Base-by-base conservation (phyloP, 2,888 invertebrate species). In the Pyrrhia umbra region DNA sequence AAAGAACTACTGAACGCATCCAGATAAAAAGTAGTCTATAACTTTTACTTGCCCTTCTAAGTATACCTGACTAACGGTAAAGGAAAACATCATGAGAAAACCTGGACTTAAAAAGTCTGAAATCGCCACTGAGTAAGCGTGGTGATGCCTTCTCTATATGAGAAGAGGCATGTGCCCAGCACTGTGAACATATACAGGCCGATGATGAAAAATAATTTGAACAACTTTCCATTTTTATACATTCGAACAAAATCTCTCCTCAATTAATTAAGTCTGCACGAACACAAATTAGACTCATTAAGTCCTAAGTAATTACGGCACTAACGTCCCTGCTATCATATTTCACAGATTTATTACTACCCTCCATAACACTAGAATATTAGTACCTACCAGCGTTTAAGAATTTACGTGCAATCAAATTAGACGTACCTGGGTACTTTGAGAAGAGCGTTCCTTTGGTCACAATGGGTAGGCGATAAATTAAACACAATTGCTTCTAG, bases 381-480 rank as follows among this genome's bases (percentile, higher is more conserved):
- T 66, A 76, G 46, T 39, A 25, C 20, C 37, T 39, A 25, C 20
- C 37, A 50, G 45, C 51, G 55, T 75, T 65, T 57, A 70, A 71
- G 64, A 81, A 75, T 79, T 82, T 75, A 82, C 68, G 73, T 47
- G 70, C 82, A 70, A 74, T 80, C 72, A 80, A 73, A 72, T 77
- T 72, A 73, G 42, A 73, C 25, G 25, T 57, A 74, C 65, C 10
- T 15, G 10, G 39, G 34, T 40, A 46, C 34, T 46, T 5, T 20
- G 37, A 61, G 66, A 68, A 59, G 57, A 77, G 67, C 60, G 73
- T 72, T 64, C 71, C 62, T 56, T 64, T 56, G 75, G 78, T 70
- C 81, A 74, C 80, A 66, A 63, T 61, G 75, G 75, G 42, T 56
- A 66, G 62, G 84, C 80, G 81, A 85, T 88, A 88, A 86, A 88